Base-by-base conservation (phyloP, 2,797 vertebrate genomes). In the Helarctos malayanus region DNA sequence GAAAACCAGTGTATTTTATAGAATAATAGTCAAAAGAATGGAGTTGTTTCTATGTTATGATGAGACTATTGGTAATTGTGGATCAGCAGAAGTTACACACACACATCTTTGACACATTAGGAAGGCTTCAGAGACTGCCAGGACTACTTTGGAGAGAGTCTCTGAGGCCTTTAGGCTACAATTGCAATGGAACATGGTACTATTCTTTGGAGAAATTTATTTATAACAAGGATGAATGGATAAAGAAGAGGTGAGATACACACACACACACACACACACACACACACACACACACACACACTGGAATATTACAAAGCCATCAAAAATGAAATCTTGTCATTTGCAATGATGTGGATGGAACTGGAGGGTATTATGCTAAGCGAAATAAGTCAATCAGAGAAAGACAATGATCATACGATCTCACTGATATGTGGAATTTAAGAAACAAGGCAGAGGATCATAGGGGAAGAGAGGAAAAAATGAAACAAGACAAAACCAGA, bases 171-270 rank as follows among this genome's bases (percentile, higher is more conserved):
- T 71, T 73, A 68, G 61, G 23, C 54, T 86, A 32, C 5, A 16
- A 47, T 13, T 76, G 54, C 25, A 32, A 1, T 73, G 35, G 9
- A 63, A 69, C 2, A 7, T n/a, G 29, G 41, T 73, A 61, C 4
- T 25, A 35, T 71, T 89, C 61, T 35, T 47, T 27, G 68, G 83
- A 94, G 25, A 95, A 65, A 27, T 94, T 86, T 90, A 16, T 29
- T 95, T 84, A 61, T 32, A 91, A 89, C 18, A 84, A 80, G 16
- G 4, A 49, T 73, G 32, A 65, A 65, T 1, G 15, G 61, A 65
- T 65, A 65, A 65, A 32, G 29, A 65, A 65, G 61, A 14, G 14
- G 14, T 65, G 29, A 7, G 32, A 3, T 41, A 41, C 41, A 41
- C 41, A 41, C 41, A 41, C 41, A 41, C 41, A 41, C 5, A 41